Evolutionary conservation across 2,113 vertebrate genomes (phyloP).

Genomic region (Cavia porcellus): DNA sequence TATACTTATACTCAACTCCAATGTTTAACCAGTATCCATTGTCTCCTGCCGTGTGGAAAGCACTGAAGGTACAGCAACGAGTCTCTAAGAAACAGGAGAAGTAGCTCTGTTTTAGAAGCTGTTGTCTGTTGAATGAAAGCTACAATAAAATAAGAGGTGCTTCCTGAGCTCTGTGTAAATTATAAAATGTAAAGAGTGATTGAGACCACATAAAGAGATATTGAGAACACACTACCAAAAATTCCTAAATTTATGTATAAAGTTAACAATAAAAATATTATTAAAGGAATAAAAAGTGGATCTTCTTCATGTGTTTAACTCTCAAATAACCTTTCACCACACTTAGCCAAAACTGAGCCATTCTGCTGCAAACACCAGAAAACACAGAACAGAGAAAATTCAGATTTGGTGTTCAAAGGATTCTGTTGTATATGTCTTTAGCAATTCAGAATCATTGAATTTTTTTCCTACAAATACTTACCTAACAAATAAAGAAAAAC

Average conservation of each 20-base stretch:
- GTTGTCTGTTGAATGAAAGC: background rate
- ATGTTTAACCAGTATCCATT: background rate
- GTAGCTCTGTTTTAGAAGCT: background rate
- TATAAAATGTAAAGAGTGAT: background rate
- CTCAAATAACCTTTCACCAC: background rate
- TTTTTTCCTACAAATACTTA: background rate
- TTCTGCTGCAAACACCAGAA: background rate
- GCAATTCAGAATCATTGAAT: background rate
- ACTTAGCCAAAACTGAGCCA: background rate
- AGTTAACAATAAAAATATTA: constrained; percentile 1
- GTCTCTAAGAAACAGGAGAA: background rate
- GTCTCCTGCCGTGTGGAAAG: background rate
- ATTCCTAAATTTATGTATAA: background rate
- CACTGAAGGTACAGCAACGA: background rate
- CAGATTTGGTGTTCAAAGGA: background rate
- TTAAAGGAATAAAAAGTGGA: background rate
- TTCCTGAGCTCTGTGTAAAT: background rate
- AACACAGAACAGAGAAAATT: background rate
- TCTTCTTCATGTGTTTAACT: background rate
- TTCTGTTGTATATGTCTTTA: background rate
- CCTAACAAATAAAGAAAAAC: background rate
- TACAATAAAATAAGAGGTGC: constrained; percentile 18
- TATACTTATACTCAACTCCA: background rate
- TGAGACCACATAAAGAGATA: background rate
- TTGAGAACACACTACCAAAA: background rate